Conservation (phyloP, 1,140 invertebrate species). For the Cephus cinctus region DNA sequence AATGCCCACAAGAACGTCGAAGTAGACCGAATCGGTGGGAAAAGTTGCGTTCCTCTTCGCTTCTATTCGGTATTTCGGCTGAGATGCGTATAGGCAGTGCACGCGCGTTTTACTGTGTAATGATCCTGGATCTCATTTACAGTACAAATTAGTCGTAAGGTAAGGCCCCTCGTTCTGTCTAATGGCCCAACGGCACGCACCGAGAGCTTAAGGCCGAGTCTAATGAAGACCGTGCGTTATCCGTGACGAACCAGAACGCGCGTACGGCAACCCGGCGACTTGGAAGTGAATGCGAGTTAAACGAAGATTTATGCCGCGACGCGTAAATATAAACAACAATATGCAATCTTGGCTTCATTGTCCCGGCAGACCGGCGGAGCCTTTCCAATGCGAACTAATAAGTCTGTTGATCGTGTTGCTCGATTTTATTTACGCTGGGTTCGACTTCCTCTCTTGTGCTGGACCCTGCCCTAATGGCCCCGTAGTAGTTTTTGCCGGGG, state of each 20-base stretch:
- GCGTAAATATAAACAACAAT: conserved; percentile 56
- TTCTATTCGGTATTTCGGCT: not conserved
- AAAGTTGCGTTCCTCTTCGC: not conserved
- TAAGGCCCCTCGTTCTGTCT: conserved; percentile 32
- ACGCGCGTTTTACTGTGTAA: conserved; percentile 26
- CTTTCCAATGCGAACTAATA: conserved; percentile 38
- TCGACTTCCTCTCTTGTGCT: not conserved
- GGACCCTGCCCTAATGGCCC: too few relatives aligned
- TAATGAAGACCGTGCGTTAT: conserved; percentile 53
- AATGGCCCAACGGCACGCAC: conserved; percentile 48
- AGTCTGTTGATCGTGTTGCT: conserved; percentile 12
- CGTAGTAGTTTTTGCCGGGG: too few relatives aligned
- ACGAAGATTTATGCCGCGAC: conserved; percentile 54
- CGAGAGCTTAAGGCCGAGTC: conserved; percentile 40
- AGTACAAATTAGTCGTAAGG: conserved; percentile 53
- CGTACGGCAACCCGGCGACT: conserved; percentile 5
- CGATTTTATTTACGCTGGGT: not conserved
- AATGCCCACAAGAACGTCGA: not conserved
- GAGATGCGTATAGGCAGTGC: conserved; percentile 13
- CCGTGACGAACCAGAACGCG: conserved; percentile 41
- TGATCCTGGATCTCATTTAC: conserved; percentile 51
- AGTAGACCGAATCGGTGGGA: not conserved
- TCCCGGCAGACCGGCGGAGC: conserved; percentile 28
- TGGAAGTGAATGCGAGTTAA: conserved; percentile 40
- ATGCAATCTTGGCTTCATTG: conserved; percentile 50